Percentiles rank a stretch among this genome's conserved stretches.
These are phyloP conservation scores for Meriones psammophilus DNA, from an alignment of 2,797 vertebrate species.

Conservation along the genomic window DNA sequence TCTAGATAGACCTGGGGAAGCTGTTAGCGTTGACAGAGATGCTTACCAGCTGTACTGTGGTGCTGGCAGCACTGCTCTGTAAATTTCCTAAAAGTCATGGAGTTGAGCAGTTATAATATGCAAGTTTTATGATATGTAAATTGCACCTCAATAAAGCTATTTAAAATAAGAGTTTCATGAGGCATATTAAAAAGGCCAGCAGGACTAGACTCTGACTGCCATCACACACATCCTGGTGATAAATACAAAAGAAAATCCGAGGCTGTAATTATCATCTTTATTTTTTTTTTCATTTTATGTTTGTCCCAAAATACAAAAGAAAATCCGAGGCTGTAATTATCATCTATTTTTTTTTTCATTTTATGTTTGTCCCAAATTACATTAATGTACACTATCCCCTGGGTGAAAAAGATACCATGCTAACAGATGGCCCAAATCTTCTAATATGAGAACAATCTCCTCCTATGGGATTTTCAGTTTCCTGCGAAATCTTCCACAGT, in stretches of 20 bases:
- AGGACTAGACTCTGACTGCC: neutral
- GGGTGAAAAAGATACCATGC: neutral
- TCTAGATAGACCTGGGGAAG: neutral
- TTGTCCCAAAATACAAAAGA: constrained; percentile 29
- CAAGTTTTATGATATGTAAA: constrained; percentile 57
- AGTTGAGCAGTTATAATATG: neutral
- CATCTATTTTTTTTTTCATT: constrained; percentile 25
- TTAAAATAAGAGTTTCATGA: constrained; percentile 33
- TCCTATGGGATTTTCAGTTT: constrained; percentile 12
- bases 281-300: constrained; percentile 32
- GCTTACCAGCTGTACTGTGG: neutral
- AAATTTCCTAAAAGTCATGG: constrained; percentile 47
- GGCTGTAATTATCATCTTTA: constrained; percentile 1
- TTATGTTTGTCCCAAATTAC: constrained; percentile 30
- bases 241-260: constrained; percentile 41
- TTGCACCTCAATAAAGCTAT: constrained; percentile 33
- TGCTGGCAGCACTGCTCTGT: neutral
- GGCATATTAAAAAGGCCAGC: neutral
- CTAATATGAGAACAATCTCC: neutral
- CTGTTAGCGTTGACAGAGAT: neutral
- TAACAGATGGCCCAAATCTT: constrained; percentile 42
- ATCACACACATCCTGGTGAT: neutral
- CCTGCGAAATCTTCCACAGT: constrained; percentile 16
- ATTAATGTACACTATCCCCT: neutral
- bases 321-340: constrained; percentile 37